These are phyloP conservation scores for Atherinomorus stipes DNA, from an alignment of 2,113 vertebrate species.

Conservation along the genomic window DNA sequence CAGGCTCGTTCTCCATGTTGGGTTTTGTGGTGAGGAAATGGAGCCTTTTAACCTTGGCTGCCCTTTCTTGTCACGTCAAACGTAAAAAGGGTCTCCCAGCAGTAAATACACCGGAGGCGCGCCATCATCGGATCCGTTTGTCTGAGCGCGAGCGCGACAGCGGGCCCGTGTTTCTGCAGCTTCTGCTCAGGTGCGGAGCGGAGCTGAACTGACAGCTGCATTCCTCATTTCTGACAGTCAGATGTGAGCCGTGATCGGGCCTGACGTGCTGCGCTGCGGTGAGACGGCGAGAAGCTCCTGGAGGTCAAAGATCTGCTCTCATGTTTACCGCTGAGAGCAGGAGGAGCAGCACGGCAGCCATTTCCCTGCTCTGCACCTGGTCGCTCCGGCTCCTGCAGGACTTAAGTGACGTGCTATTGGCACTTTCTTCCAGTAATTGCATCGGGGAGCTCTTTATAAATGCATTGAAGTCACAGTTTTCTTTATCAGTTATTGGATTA, in stretches of 20 bases:
- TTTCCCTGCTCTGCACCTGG: constrained; percentile 37
- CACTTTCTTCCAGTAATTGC: constrained; percentile 32
- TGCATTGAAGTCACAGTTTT: constrained; percentile 26
- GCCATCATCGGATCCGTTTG: constrained; percentile 21
- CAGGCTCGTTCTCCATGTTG: background rate
- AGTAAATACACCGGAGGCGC: constrained; percentile 3
- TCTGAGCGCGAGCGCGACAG: constrained; percentile 39
- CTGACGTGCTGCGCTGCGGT: constrained; percentile 56
- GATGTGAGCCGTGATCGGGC: constrained; percentile 62
- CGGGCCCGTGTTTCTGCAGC: constrained; percentile 29
- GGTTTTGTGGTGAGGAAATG: background rate
- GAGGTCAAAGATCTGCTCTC: constrained; percentile 78
- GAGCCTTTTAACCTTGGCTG: background rate
- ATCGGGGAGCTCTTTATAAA: background rate
- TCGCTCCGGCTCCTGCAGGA: background rate
- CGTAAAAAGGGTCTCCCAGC: background rate
- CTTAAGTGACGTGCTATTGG: constrained; percentile 10
- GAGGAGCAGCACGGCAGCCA: constrained; percentile 17
- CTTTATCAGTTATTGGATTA: constrained; percentile 4
- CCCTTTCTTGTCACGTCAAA: constrained; percentile 1
- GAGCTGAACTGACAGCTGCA: constrained; percentile 71
- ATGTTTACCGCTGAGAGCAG: constrained; percentile 70
- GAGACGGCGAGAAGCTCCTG: constrained; percentile 60
- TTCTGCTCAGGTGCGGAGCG: constrained; percentile 48
- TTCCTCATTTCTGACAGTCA: constrained; percentile 74